Evolutionary conservation across 2,888 invertebrate species (phyloP).

Genomic region (Subacronicta megacephala): DNA sequence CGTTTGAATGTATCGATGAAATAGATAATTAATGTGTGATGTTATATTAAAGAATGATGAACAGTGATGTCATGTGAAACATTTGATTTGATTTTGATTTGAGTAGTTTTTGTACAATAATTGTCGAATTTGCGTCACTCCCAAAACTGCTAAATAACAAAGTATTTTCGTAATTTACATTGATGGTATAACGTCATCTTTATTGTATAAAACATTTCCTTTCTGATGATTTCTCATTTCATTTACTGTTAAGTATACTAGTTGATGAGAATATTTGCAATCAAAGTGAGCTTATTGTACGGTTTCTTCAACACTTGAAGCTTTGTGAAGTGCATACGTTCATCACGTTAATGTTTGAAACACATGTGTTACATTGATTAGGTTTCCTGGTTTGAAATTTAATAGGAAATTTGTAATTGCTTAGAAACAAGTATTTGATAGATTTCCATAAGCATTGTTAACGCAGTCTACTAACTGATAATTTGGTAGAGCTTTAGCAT

Average conservation of each 20-base stretch:
- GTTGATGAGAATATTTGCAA: conserved; percentile 23
- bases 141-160: no score
- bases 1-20: no score
- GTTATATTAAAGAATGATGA: no score
- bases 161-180: no score
- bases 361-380: conserved; percentile 13
- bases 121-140: no score
- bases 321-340: conserved; percentile 24
- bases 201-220: neutral
- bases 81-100: no score
- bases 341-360: conserved; percentile 21
- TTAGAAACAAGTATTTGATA: conserved; percentile 8
- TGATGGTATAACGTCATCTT: no score
- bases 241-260: conserved; percentile 6
- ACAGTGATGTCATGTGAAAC: no score
- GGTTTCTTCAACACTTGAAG: conserved; percentile 31
- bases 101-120: no score
- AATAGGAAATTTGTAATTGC: conserved; percentile 31
- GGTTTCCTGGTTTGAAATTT: conserved; percentile 25
- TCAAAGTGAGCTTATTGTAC: conserved; percentile 32
- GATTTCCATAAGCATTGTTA: neutral
- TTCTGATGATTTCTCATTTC: neutral
- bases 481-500: neutral
- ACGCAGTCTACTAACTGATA: neutral
- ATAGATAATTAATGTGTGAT: no score